Evolutionary conservation across 1,140 invertebrate genomes (phyloP), one percentile per base, ranked within the genome.

Genomic region (Drosophila arizonae): DNA sequence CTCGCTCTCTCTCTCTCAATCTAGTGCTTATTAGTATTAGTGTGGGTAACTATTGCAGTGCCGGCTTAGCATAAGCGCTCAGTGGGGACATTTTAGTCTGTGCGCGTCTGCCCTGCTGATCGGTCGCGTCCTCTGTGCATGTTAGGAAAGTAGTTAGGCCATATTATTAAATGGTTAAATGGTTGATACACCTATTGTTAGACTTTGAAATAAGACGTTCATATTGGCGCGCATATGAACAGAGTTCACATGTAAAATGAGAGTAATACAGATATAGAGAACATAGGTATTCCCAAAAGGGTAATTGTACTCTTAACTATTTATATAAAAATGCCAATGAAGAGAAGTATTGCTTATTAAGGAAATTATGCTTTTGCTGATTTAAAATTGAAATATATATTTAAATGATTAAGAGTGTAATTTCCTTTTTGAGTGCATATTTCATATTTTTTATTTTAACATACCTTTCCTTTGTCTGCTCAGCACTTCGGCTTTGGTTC

Each of bases 401-500:
- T 33, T 33, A 6, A 8, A 33, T 33, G 3, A 0, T 28, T 0
- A 28, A 28, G 3, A 11, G 10, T 11, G 17, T 17, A 17, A 17
- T 36, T 36, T 9, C 33, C 33, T 36, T 36, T 36, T 36, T 9
- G 8, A 36, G 33, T 51, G 13, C 15, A 30, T 30, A 30, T 30
- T 30, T 30, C 2, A 30, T 30, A 30, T 30, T 28, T 28, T 33
- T 1, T 8, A 6, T 54, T 56, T 6, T 30, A 15, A 39, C 76
- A 63, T 11, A 81, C 81, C 55, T 71, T 21, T 71, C 41, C 15
- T 71, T 72, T 41, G 45, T 6, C 5, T 61, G 41, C n/a, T 57
- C 30, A 43, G 62, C 75, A 9, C 28, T 21, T 8, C 56, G 54
- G 21, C 63, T 66, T 39, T 72, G 70, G 24, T 51, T 65, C 3